Percentiles rank a stretch among this genome's conserved stretches.
Conservation (phyloP, 2,888 invertebrate genomes). For the Eubasilissa splendida region DNA sequence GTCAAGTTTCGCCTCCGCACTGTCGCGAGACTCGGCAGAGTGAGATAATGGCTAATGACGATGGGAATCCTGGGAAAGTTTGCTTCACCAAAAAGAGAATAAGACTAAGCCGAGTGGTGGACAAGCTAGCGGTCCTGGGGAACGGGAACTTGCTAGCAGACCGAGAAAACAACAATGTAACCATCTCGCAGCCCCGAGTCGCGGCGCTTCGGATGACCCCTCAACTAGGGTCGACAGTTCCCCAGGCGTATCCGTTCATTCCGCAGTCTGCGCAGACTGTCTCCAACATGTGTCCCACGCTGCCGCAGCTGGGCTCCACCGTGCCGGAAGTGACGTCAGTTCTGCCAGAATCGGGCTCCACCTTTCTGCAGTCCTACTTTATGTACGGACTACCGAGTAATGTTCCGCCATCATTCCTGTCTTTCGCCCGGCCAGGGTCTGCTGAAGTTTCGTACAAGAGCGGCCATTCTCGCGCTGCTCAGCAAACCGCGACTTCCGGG, state of each 20-base stretch:
- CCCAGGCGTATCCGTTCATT: conserved; percentile 16
- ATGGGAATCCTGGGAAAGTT: background rate
- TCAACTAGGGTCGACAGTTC: conserved; percentile 33
- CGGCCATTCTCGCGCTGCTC: background rate
- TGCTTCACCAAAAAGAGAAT: conserved; percentile 41
- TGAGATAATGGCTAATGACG: conserved; percentile 33
- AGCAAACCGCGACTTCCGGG: conserved; percentile 4
- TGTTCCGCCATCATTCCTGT: background rate
- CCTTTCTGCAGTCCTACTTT: conserved; percentile 24
- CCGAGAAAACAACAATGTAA: conserved; percentile 48
- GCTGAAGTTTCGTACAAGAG: background rate
- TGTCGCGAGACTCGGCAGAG: background rate
- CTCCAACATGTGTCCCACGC: background rate
- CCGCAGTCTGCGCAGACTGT: conserved; percentile 6
- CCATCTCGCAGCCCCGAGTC: background rate
- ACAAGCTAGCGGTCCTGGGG: conserved; percentile 46
- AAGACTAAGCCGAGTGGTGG: conserved; percentile 50
- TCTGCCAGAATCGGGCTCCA: conserved; percentile 17
- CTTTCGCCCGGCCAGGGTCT: conserved; percentile 5
- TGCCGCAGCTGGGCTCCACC: conserved; percentile 24
- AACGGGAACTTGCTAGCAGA: conserved; percentile 27
- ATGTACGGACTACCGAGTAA: conserved; percentile 2
- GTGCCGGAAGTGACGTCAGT: conserved; percentile 32
- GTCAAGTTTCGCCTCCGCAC: background rate
- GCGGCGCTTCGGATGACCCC: conserved; percentile 11